Percentiles rank a stretch among this genome's conserved stretches.
phyloP scores from a whole-genome alignment of 2,888 invertebrate genomes.

The Hydropsyche betteni region DNA sequence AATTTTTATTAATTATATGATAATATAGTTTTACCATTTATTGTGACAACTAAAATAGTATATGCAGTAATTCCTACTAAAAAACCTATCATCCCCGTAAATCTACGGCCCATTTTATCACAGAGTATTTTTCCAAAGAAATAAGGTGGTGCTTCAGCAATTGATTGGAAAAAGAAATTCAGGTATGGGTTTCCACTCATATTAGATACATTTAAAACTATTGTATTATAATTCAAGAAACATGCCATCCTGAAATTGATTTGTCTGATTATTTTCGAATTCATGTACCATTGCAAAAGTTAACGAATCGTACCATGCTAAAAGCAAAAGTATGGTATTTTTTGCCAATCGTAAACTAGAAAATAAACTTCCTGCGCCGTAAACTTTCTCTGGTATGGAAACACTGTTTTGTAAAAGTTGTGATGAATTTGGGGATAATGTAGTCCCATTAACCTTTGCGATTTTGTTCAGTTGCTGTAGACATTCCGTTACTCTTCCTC shows the following conservation, averaged over 20 bases:
- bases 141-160: constrained; percentile 68
- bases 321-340: constrained; percentile 62
- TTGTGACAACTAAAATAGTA: constrained; percentile 58
- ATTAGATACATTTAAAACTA: constrained; percentile 61
- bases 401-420: constrained; percentile 50
- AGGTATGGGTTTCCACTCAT: constrained; percentile 69
- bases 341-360: constrained; percentile 63
- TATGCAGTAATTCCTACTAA: constrained; percentile 58
- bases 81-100: constrained; percentile 62
- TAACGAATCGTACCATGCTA: constrained; percentile 59
- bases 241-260: constrained; percentile 59
- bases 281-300: too few species aligned
- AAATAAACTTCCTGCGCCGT: constrained; percentile 64
- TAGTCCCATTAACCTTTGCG: constrained; percentile 62
- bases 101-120: constrained; percentile 65
- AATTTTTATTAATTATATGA: not conserved
- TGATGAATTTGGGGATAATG: constrained; percentile 58
- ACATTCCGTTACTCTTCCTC: constrained; percentile 60
- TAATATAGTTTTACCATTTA: constrained; percentile 55
- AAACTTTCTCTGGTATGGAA: constrained; percentile 58
- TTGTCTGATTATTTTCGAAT: not conserved
- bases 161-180: constrained; percentile 67
- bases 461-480: constrained; percentile 62
- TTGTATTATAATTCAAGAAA: constrained; percentile 61
- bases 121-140: constrained; percentile 63